These are phyloP conservation scores for Argyra leucocephala DNA, from an alignment of 2,888 invertebrate genomes.

Conservation along the genomic window DNA sequence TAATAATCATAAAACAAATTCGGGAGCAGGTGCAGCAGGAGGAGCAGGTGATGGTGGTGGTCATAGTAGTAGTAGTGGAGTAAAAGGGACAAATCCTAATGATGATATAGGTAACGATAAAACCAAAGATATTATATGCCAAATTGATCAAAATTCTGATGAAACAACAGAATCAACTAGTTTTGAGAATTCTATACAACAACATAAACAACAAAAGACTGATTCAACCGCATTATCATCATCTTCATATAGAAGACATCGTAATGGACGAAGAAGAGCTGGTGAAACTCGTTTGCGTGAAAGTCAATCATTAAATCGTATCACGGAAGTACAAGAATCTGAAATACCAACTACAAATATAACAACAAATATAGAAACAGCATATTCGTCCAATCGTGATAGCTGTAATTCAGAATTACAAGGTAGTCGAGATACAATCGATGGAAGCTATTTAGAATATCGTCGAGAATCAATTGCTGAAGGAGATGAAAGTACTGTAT, in stretches of 20 bases:
- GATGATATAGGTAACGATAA: not conserved
- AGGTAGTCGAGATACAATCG: slow-evolving; percentile 35
- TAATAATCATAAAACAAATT: not conserved
- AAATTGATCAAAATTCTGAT: slow-evolving; percentile 22
- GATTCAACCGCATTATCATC: slow-evolving; percentile 13
- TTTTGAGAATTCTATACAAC: slow-evolving; percentile 22
- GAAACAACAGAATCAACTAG: slow-evolving; percentile 26
- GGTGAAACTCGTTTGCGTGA: slow-evolving; percentile 62
- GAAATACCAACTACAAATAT: slow-evolving; percentile 34
- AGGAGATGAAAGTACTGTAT: not conserved
- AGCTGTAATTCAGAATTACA: slow-evolving; percentile 18
- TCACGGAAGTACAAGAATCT: slow-evolving; percentile 74
- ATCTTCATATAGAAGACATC: slow-evolving; percentile 43
- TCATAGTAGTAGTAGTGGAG: slow-evolving; percentile 1
- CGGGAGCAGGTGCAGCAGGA: slow-evolving; percentile 25
- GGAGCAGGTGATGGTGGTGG: slow-evolving; percentile 32
- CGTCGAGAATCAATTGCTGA: not conserved
- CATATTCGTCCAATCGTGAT: slow-evolving; percentile 28
- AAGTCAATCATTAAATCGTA: slow-evolving; percentile 75
- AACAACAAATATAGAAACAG: slow-evolving; percentile 27
- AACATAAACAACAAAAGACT: slow-evolving; percentile 18
- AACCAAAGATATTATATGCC: not conserved
- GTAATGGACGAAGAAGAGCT: slow-evolving; percentile 49
- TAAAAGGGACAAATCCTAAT: slow-evolving; percentile 12
- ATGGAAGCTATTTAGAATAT: not conserved